These are phyloP conservation scores for Oreohelix idahoensis DNA, from an alignment of 1,140 invertebrate genomes.

Conservation along the genomic window DNA sequence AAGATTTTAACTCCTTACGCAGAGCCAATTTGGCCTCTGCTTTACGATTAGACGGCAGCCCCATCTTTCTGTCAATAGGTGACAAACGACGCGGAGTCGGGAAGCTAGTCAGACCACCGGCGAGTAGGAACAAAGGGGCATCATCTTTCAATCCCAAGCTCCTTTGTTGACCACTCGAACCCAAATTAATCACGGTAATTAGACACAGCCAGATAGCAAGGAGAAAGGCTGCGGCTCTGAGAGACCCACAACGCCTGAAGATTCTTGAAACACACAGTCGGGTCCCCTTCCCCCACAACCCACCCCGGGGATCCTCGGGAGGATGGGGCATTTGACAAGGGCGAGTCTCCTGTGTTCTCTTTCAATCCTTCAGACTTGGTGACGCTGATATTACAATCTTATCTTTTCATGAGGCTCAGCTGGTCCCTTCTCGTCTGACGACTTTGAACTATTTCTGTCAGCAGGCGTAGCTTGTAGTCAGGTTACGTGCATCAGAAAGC, in stretches of 20 bases:
- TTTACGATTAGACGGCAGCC: not conserved
- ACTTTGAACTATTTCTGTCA: too few species aligned
- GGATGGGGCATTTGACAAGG: constrained; percentile 9
- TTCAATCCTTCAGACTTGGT: not conserved
- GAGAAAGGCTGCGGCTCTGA: not conserved
- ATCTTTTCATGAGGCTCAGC: too few species aligned
- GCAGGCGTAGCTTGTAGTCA: too few species aligned
- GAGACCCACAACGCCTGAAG: not conserved
- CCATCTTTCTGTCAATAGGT: not conserved
- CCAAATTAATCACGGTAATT: constrained; percentile 29
- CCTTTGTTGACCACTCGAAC: not conserved
- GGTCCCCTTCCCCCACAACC: constrained; percentile 16
- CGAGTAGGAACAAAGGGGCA: not conserved
- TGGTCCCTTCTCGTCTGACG: too few species aligned
- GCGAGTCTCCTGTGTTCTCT: not conserved
- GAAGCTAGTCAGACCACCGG: not conserved
- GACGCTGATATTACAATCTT: too few species aligned
- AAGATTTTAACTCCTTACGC: not conserved
- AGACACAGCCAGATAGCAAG: constrained; percentile 10
- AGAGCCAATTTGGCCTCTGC: not conserved
- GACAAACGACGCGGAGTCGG: not conserved
- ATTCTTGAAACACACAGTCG: not conserved
- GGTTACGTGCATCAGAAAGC: too few species aligned
- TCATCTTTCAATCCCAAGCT: not conserved
- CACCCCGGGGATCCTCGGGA: not conserved